Evolutionary conservation across 2,888 invertebrate genomes (phyloP), one percentile per base, ranked within the genome.

Genomic region (Epirrhoe alternata): DNA sequence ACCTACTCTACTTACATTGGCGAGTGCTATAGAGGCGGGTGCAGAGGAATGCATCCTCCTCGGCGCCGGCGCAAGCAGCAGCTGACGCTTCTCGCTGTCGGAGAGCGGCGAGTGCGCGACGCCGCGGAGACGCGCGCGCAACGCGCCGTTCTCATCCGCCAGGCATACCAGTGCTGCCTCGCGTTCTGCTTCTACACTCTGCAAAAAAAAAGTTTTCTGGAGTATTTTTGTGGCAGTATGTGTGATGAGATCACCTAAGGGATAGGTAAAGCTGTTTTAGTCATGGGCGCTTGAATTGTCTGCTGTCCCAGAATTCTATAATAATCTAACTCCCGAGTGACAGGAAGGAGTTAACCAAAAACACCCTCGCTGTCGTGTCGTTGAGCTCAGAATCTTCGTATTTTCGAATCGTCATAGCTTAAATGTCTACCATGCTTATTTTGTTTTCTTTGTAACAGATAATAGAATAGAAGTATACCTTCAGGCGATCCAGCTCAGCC

Each of bases 81-180:
- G 94, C 87, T 97, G 96, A 80, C 97, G 95, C 89, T 97, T 97
- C 92, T 97, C 97, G 77, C 96, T 95, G 90, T 97, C 97, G 57
- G 97, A 97, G 73, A 97, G 92, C 72, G 97, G 97, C 69, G 97
- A 97, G 89, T 97, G 97, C 78, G 87, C 87, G 55, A 97, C 96
- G 87, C 97, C 96, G 74, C 96, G 95, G 77, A 97, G 94, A 74
- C 96, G 94, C 85, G 95, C 96, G 73, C 97, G 94, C 82, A 97
- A 87, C 73, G 95, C 94, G 60, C 96, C 96, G 89, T 97, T 97
- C 93, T 97, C 97, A 86, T 97, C 96, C 68, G 95, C 94, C 64
- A 97, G 91, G 77, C 96, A 95, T 78, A 95, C 95, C 77, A 96
- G 81, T 73, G 95, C 94, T 68, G 94, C 84, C 75, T 91, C 93